Conservation (phyloP, 2,113 vertebrate genomes). For the Pelodiscus sinensis region DNA sequence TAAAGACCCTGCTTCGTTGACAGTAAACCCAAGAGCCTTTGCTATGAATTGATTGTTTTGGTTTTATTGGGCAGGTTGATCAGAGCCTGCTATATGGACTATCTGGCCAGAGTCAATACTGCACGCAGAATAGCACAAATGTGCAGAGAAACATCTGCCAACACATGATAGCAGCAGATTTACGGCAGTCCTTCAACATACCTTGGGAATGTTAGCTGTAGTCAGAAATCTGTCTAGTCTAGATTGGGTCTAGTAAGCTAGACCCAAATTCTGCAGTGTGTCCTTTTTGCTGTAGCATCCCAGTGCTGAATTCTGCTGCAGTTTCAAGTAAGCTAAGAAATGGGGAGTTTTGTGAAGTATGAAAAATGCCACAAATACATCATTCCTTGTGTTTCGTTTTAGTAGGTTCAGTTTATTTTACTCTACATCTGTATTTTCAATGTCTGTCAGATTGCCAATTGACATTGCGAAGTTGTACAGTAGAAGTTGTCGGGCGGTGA, state of each 20-base stretch:
- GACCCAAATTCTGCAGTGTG: not conserved
- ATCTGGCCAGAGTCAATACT: too few relatives aligned
- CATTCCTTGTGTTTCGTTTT: not conserved
- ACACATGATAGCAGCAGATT: not conserved
- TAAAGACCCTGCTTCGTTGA: too few relatives aligned
- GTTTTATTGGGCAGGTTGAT: too few relatives aligned
- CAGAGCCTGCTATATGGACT: too few relatives aligned
- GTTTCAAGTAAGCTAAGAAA: not conserved
- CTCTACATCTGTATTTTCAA: not conserved
- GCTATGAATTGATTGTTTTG: too few relatives aligned
- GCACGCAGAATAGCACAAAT: too few relatives aligned
- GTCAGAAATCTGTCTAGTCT: not conserved
- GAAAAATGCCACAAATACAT: not conserved
- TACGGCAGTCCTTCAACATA: fast-evolving
- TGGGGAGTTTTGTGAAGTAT: not conserved
- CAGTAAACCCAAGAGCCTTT: too few relatives aligned
- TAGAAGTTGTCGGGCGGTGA: not conserved
- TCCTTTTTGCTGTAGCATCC: fast-evolving
- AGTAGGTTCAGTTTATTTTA: not conserved
- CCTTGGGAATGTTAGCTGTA: not conserved
- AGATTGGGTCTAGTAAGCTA: too few relatives aligned
- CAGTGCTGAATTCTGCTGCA: not conserved
- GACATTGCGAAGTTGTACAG: not conserved
- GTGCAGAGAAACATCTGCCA: too few relatives aligned
- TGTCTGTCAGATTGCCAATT: not conserved